phyloP scores from a whole-genome alignment of 1,140 invertebrate species.

The Amphibalanus amphitrite region DNA sequence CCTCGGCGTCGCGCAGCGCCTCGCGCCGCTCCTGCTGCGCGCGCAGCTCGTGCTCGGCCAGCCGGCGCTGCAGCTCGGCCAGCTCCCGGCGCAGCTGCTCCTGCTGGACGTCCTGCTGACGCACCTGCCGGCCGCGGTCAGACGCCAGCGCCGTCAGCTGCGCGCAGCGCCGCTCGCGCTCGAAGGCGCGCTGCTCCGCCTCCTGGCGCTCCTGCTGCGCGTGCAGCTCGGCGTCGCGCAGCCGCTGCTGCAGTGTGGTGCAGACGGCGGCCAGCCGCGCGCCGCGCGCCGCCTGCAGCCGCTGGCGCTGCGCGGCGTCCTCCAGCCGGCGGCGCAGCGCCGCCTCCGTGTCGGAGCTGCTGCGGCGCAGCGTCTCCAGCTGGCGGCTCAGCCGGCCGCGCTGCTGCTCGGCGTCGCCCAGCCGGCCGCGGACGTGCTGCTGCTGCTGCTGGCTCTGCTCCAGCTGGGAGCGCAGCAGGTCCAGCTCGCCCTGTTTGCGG shows the following conservation, averaged over 20 bases:
- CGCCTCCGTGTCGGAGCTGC: not conserved
- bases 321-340: not conserved
- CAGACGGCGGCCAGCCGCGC: not conserved
- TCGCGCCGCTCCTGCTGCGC: not conserved
- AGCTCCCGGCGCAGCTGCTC: not conserved
- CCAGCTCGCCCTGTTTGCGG: not conserved
- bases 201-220: not conserved
- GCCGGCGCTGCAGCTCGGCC: not conserved
- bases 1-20: not conserved
- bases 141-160: not conserved
- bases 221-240: not conserved
- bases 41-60: not conserved
- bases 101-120: not conserved
- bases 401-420: not conserved
- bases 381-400: not conserved
- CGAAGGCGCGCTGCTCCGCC: not conserved
- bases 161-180: not conserved
- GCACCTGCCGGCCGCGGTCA: not conserved
- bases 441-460: not conserved
- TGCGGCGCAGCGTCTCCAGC: not conserved
- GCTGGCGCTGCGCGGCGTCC: not conserved
- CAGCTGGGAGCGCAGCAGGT: not conserved
- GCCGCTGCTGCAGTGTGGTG: not conserved
- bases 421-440: not conserved
- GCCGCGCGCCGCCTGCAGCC: not conserved